Evolutionary conservation across 2,888 invertebrate genomes (phyloP).

Genomic region (Cybosia mesomella): DNA sequence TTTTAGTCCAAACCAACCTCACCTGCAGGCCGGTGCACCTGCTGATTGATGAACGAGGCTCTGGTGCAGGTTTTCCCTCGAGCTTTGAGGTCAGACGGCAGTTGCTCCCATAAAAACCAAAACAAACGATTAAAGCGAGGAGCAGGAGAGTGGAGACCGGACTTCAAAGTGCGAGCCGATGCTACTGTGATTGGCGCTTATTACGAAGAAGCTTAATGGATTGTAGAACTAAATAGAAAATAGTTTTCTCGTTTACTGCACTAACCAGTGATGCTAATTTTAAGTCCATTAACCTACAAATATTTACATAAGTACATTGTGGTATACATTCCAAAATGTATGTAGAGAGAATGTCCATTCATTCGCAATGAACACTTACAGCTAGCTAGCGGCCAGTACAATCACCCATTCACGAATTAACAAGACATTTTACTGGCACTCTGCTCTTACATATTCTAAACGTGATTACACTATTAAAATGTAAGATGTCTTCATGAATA

Average conservation of each 20-base stretch:
- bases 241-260: not conserved
- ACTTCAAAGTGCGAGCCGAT: too few relatives aligned
- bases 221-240: not conserved
- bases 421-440: conserved; percentile 10
- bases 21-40: too few relatives aligned
- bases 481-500: conserved; percentile 2
- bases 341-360: conserved; percentile 15
- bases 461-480: conserved; percentile 6
- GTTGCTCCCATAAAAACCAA: too few relatives aligned
- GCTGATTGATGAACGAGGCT: too few relatives aligned
- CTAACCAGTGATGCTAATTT: not conserved
- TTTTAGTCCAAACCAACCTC: too few relatives aligned
- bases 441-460: not conserved
- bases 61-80: too few relatives aligned
- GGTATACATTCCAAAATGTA: not conserved
- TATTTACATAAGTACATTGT: not conserved
- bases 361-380: conserved; percentile 1
- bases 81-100: too few relatives aligned
- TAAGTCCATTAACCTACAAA: conserved; percentile 6
- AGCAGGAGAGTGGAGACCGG: too few relatives aligned
- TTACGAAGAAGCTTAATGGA: too few relatives aligned
- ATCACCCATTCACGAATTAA: conserved; percentile 17
- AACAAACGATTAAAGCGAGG: too few relatives aligned
- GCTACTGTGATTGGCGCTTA: too few relatives aligned
- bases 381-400: too few relatives aligned